These are phyloP conservation scores for Drosophila siamana DNA, from an alignment of 2,888 invertebrate genomes.

Conservation along the genomic window DNA sequence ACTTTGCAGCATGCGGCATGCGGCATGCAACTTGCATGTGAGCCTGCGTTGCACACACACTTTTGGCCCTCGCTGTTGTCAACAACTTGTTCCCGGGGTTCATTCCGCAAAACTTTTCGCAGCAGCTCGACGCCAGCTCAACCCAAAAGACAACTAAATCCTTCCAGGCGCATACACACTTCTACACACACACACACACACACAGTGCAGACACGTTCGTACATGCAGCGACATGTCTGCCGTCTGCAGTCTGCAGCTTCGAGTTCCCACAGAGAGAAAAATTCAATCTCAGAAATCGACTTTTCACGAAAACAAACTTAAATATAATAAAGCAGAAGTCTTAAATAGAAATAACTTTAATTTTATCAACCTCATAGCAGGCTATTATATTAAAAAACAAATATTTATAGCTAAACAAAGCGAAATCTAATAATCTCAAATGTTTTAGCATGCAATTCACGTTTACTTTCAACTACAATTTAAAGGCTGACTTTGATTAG, in stretches of 20 bases:
- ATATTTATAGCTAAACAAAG: too few species aligned
- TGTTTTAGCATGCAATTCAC: too few species aligned
- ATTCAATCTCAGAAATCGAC: too few species aligned
- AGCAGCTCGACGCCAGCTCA: conserved; percentile 35
- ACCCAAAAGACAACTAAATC: conserved; percentile 49
- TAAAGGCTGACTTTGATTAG: too few species aligned
- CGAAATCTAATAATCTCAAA: too few species aligned
- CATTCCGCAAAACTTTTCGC: conserved; percentile 32
- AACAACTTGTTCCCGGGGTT: conserved; percentile 51
- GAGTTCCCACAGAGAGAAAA: neutral
- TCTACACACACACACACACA: neutral
- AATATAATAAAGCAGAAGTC: too few species aligned
- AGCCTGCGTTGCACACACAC: conserved; percentile 37
- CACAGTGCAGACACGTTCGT: neutral
- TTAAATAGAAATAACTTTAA: too few species aligned
- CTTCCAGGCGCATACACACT: conserved; percentile 31
- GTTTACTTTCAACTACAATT: too few species aligned
- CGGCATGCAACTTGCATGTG: conserved; percentile 10
- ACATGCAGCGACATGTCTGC: conserved; percentile 17
- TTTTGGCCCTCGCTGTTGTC: conserved; percentile 57
- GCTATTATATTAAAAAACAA: too few species aligned
- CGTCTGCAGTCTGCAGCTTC: conserved; percentile 12
- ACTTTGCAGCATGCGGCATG: conserved; percentile 38
- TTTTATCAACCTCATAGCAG: too few species aligned
- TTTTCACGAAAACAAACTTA: too few species aligned